These are phyloP conservation scores for Drosophila melanosoma DNA, from an alignment of 2,888 invertebrate genomes.

Conservation along the genomic window DNA sequence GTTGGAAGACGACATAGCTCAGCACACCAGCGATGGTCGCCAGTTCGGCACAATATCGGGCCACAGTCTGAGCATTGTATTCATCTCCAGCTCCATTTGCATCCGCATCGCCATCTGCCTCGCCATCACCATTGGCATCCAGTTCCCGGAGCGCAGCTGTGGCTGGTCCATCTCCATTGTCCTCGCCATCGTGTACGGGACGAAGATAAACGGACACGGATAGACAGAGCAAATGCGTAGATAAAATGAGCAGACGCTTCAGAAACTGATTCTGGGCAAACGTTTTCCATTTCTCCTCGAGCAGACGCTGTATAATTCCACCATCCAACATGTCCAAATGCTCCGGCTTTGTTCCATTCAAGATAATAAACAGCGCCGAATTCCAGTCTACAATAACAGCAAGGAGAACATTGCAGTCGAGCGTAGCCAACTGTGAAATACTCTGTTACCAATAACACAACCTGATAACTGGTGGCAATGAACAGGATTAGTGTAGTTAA, in stretches of 20 bases:
- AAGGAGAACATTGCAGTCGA: background rate
- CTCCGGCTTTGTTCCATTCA: constrained; percentile 98
- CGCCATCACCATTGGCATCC: constrained; percentile 1
- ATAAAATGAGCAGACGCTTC: constrained; percentile 94
- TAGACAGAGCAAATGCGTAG: constrained; percentile 94
- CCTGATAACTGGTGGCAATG: background rate
- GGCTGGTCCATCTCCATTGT: constrained; percentile 33
- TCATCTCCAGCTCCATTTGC: constrained; percentile 53
- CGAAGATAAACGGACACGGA: constrained; percentile 96
- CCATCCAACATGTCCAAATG: constrained; percentile 99
- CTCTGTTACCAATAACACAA: background rate
- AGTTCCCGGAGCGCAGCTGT: constrained; percentile 44
- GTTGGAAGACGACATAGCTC: constrained; percentile 95
- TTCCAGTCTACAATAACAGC: constrained; percentile 93
- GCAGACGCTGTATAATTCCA: constrained; percentile 97
- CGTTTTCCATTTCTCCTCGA: constrained; percentile 99
- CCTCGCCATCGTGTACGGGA: constrained; percentile 86
- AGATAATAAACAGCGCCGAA: constrained; percentile 98
- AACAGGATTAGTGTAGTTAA: background rate
- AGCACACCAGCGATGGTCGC: constrained; percentile 94
- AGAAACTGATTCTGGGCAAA: constrained; percentile 97
- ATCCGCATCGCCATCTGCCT: constrained; percentile 47
- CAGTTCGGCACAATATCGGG: constrained; percentile 92
- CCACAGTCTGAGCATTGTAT: constrained; percentile 84
- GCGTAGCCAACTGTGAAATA: background rate